Evolutionary conservation across 2,888 invertebrate species (phyloP), one percentile per base, ranked within the genome.

Genomic region (Panorpa germanica): DNA sequence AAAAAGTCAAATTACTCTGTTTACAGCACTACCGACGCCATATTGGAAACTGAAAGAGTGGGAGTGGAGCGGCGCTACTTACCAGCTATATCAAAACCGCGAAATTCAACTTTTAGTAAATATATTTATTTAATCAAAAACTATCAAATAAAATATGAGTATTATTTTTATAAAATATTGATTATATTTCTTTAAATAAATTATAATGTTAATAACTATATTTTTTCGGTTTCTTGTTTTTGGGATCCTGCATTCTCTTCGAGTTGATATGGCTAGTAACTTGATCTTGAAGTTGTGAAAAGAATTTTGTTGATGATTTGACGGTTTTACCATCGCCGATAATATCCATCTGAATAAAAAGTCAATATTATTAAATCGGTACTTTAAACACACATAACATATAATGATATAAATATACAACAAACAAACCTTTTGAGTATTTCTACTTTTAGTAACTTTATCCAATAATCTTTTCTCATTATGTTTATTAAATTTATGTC

Each of bases 271-370:
- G n/a, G n/a, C n/a, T n/a, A n/a, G 57, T 51, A 1, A 68, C 68
- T 45, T 82, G 69, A 42, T 88, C 81, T 49, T 90, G 82, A 5
- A 91, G 55, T 47, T 82, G 74, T 28, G 66, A 68, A 57, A 91
- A 91, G 65, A 91, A 90, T 0, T 78, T 70, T 41, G 73, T 77
- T 0, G 82, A 82, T 0, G 80, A 77, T 46, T 71, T 77, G 8
- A 72, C 44, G 20, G 58, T 48, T 38, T 62, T 62, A 18, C 54
- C 50, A 35, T 57, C 59, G 14, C 46, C 45, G 13, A 52, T 47
- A 36, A 55, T 55, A 9, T 57, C 50, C 49, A 61, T 52, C 53
- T 60, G 38, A 35, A 49, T 46, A 44, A 42, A 32, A 27, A 33
- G 17, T 31, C 11, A 13, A 18, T 19, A 10, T 20, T 22, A 25